Conservation (phyloP, 2,113 vertebrate genomes). For the Scytalopus superciliaris region DNA sequence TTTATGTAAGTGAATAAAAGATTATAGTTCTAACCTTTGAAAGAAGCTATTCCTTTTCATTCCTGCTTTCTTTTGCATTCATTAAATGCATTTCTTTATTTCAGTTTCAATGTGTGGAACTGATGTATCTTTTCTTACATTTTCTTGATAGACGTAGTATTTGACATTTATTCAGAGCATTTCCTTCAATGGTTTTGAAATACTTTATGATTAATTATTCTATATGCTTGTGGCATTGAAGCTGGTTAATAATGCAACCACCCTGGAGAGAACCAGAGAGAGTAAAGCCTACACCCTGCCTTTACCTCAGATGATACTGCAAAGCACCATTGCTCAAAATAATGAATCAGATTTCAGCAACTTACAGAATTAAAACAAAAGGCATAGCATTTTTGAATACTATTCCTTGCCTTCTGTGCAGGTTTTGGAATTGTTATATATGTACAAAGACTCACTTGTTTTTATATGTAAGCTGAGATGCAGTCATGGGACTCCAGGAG, state of each 20-base stretch:
- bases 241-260: not conserved
- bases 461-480: not conserved
- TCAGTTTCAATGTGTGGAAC: not conserved
- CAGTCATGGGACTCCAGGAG: fast-evolving
- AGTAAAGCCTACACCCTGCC: not conserved
- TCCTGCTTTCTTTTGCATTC: not conserved
- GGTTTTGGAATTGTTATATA: not conserved
- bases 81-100: not conserved
- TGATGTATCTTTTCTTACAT: not conserved
- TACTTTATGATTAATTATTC: not conserved
- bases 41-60: not conserved
- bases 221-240: not conserved
- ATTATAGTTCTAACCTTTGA: not conserved
- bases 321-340: not conserved
- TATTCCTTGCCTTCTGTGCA: not conserved
- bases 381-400: not conserved
- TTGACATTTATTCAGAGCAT: not conserved
- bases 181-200: not conserved
- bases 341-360: not conserved
- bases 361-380: not conserved
- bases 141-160: not conserved
- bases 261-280: not conserved
- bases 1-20: not conserved
- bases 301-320: not conserved
- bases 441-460: not conserved